Conservation (phyloP, 2,113 vertebrate genomes). For the Heloderma charlesbogerti region DNA sequence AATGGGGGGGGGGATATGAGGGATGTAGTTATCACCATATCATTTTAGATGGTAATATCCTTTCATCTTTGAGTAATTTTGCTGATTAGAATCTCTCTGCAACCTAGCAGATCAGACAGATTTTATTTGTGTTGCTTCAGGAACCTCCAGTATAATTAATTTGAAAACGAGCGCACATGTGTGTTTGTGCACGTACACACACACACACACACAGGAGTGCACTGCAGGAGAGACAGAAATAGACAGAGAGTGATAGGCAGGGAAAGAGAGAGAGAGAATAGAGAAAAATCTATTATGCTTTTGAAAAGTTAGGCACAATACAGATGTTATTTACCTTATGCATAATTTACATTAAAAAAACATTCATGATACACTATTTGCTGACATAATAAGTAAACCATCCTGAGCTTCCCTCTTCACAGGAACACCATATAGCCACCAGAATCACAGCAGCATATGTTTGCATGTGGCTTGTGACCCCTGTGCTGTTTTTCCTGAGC, state of each 20-base stretch:
- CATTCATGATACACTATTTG: neutral
- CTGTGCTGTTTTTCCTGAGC: neutral
- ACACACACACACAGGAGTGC: too few species aligned
- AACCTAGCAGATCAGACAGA: neutral
- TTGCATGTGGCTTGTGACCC: neutral
- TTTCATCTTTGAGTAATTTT: constrained; percentile 35
- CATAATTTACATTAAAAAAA: neutral
- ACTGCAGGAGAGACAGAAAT: neutral
- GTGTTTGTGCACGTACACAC: neutral
- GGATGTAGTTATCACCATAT: neutral
- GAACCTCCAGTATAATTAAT: constrained; percentile 19
- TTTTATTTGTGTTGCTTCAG: constrained; percentile 9
- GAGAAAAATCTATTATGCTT: neutral
- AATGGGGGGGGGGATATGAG: neutral
- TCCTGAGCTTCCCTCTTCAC: neutral
- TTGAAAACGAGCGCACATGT: neutral
- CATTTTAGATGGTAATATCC: constrained; percentile 14
- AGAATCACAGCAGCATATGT: neutral
- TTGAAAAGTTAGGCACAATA: neutral
- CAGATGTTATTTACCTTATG: neutral
- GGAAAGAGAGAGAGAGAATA: neutral
- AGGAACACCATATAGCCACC: too few species aligned
- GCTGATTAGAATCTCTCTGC: constrained; percentile 4
- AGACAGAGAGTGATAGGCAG: neutral
- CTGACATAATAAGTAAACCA: neutral